Conservation (phyloP, 2,113 vertebrate genomes). For the Elephas maximus region DNA sequence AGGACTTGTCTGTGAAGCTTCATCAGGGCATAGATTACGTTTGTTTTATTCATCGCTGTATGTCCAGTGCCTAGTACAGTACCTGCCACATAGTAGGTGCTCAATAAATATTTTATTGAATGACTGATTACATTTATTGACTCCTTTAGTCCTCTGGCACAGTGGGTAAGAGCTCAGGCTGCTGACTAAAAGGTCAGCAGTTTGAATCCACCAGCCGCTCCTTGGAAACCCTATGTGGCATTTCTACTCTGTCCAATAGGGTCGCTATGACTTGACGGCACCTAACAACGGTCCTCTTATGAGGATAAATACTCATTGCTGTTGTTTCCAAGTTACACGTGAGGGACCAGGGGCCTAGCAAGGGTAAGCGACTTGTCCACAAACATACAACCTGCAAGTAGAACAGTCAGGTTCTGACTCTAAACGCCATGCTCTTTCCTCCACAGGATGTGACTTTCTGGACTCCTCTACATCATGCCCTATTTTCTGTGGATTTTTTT, state of each 20-base stretch:
- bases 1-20: not conserved
- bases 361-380: not conserved
- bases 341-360: not conserved
- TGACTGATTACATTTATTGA: not conserved
- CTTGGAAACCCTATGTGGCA: too few species aligned
- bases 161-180: too few species aligned
- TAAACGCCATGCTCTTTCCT: not conserved
- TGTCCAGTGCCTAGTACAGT: not conserved
- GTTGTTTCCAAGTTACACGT: conserved; percentile 14
- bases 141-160: not conserved
- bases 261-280: too few species aligned
- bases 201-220: too few species aligned
- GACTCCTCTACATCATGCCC: conserved; percentile 45
- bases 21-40: not conserved
- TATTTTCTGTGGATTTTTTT: conserved; percentile 67
- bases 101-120: not conserved
- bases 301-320: not conserved
- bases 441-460: not conserved
- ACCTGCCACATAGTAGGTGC: not conserved
- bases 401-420: not conserved
- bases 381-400: not conserved
- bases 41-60: not conserved
- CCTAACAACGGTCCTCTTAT: not conserved
- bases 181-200: too few species aligned
- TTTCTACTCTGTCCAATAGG: too few species aligned